Evolutionary conservation across 2,888 invertebrate species (phyloP), one percentile per base, ranked within the genome.

Genomic region (Pteria penguin): DNA sequence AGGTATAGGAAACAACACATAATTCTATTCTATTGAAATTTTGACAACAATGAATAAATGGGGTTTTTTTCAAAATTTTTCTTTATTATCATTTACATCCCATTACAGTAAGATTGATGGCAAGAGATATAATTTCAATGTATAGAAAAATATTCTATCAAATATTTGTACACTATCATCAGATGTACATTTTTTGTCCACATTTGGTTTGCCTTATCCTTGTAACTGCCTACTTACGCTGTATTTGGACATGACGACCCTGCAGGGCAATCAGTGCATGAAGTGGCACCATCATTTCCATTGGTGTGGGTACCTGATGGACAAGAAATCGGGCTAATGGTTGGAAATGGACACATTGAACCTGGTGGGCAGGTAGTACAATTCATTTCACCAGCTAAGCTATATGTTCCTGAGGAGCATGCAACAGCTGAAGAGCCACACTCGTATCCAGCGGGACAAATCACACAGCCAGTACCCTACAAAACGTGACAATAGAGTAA

Each of bases 311-410:
- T 82, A 1, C 90, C 90, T 14, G 74, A 33, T n/a, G 78, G 72
- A 68, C 91, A 91, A 4, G 69, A 45, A 31, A 88, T 82, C 5
- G 88, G 87, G 11, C 67, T 55, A 8, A 82, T 74, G 58, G 60
- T 76, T 24, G 78, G 83, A 70, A 85, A 82, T 4, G 87, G 86
- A 70, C 90, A 90, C 77, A 83, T 82, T 55, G 67, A 78, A 14
- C 89, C 90, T 5, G 84, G 62, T 2, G 89, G 89, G 80, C 90
- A 90, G 0, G 63, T 57, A 0, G 84, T 85, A 71, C 91, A 91
- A 60, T 70, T 79, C 26, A 78, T 80, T n/a, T 86, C 81, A 2
- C 87, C 90, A 5, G 78, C 78, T 11, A 87, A 66, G 72, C 90
- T 90, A 82, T 87, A 90, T 22, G 78, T 80, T 0, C 90, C 90